Conservation (phyloP, 2,113 vertebrate genomes). For the Dascyllus trimaculatus region DNA sequence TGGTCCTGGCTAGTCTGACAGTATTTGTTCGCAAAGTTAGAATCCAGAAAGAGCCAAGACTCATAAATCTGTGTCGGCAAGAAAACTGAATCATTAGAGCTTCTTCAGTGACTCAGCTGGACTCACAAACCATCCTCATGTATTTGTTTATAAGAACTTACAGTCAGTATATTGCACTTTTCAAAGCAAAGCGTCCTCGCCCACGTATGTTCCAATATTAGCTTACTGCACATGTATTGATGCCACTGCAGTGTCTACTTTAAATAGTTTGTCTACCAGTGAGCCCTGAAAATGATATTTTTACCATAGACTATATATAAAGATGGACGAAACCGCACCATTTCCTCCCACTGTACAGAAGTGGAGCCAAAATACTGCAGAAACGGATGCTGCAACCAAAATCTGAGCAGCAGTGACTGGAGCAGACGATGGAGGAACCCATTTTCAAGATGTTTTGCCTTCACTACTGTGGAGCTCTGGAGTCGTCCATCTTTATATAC, state of each 20-base stretch:
- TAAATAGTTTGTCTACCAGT: constrained; percentile 6
- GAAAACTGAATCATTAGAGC: neutral
- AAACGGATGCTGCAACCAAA: neutral
- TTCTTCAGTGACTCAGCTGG: neutral
- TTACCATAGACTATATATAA: neutral
- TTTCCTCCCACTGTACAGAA: neutral
- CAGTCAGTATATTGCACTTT: neutral
- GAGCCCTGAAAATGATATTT: neutral
- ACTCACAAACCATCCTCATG: neutral
- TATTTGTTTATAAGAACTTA: neutral
- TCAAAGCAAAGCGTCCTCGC: neutral
- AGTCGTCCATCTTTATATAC: too few species aligned
- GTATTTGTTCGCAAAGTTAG: neutral
- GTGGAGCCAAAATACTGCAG: neutral
- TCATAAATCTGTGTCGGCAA: neutral
- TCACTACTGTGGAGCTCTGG: too few species aligned
- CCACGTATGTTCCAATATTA: neutral
- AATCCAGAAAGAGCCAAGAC: constrained; percentile 9
- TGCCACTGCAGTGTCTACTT: neutral
- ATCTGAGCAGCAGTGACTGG: neutral
- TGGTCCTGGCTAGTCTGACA: neutral
- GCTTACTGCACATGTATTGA: too few species aligned
- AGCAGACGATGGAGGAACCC: too few species aligned
- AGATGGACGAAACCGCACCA: constrained; percentile 4
- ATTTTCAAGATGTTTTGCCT: too few species aligned